phyloP scores from a whole-genome alignment of 2,797 vertebrate species.

The Potorous gilbertii region DNA sequence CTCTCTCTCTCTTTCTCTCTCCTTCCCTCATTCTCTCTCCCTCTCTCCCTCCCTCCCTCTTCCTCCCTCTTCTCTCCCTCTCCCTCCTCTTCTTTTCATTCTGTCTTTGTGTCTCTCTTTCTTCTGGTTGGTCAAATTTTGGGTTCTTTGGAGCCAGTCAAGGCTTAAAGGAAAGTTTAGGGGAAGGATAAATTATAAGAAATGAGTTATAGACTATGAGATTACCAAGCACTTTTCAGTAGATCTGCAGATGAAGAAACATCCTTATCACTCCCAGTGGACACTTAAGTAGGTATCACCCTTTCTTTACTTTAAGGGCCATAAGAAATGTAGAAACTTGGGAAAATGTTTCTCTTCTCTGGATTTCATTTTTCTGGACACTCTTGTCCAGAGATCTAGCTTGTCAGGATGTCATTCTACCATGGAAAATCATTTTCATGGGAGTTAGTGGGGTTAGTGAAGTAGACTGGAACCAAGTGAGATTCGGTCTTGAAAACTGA shows the following conservation, averaged over 20 bases:
- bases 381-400: background rate
- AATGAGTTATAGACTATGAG: background rate
- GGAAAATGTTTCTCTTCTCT: background rate
- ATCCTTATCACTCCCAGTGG: background rate
- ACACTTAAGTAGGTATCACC: background rate
- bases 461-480: background rate
- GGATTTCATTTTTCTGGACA: background rate
- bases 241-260: background rate
- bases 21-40: no score
- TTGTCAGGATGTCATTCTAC: background rate
- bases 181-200: background rate
- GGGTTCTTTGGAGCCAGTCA: background rate
- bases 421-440: no score
- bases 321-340: background rate
- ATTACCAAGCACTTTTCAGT: background rate
- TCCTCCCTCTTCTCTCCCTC: no score
- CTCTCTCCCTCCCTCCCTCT: background rate
- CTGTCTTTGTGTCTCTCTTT: background rate
- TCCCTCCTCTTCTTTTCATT: background rate
- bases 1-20: no score
- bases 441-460: background rate
- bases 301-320: background rate
- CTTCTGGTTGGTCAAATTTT: background rate
- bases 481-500: background rate
- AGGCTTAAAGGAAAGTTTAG: background rate